Evolutionary conservation across 2,113 vertebrate genomes (phyloP).

Genomic region (Erythrocercus mccallii): DNA sequence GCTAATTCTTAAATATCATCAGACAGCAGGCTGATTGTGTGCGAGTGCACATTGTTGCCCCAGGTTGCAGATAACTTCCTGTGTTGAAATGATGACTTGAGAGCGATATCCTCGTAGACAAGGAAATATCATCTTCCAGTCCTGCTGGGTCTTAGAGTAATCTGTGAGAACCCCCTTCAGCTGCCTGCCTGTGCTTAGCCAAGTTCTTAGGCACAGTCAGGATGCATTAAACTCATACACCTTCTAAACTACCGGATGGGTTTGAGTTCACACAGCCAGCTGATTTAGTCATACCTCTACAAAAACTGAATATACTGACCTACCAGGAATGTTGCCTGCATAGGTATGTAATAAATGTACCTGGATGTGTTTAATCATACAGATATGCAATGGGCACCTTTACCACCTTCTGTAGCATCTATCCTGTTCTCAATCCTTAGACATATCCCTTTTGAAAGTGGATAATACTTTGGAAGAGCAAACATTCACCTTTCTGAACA

Average conservation of each 20-base stretch:
- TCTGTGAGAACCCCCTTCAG: constrained; percentile 13
- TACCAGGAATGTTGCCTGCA: not conserved
- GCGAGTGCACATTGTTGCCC: not conserved
- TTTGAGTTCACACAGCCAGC: not conserved
- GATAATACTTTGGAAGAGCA: not conserved
- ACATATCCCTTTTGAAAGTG: not conserved
- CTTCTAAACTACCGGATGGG: not conserved
- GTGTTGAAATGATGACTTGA: constrained; percentile 42
- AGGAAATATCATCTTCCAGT: constrained; percentile 67
- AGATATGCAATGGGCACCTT: not conserved
- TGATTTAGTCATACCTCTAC: not conserved
- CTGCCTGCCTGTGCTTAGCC: constrained; percentile 6
- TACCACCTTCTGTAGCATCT: not conserved
- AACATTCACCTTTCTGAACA: not conserved
- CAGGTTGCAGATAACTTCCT: constrained; percentile 63
- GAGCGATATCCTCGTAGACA: constrained; percentile 12
- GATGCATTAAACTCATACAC: not conserved
- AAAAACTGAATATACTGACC: not conserved
- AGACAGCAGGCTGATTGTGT: constrained; percentile 65
- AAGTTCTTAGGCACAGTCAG: not conserved
- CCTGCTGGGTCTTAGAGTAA: constrained; percentile 33
- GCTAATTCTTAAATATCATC: constrained; percentile 55
- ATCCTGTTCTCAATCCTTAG: not conserved
- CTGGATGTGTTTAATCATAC: not conserved
- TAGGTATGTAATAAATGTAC: not conserved